Evolutionary conservation across 1,140 invertebrate genomes (phyloP).

Genomic region (Ctenoplectra terminalis): DNA sequence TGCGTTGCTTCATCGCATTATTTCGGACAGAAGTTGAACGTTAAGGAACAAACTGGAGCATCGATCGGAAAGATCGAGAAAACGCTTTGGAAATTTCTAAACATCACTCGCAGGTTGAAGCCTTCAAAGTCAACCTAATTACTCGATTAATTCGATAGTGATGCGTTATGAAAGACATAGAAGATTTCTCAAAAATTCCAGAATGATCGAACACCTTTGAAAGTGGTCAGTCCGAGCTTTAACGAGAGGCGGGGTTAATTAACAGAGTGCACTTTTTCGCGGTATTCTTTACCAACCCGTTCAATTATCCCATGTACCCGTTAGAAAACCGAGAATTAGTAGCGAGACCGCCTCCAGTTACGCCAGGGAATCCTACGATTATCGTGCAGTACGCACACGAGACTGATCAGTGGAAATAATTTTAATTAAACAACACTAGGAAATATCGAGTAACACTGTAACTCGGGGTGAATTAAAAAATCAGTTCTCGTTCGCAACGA

Average conservation of each 20-base stretch:
- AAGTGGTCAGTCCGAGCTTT: background rate
- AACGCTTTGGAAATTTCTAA: background rate
- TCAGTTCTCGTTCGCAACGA: no score
- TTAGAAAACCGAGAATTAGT: slow-evolving; percentile 2
- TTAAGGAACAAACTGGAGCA: background rate
- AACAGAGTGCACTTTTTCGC: slow-evolving; percentile 16
- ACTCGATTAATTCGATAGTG: no score
- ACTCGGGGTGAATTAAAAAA: no score
- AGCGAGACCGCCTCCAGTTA: background rate
- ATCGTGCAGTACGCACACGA: no score
- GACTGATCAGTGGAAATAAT: background rate
- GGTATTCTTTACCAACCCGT: background rate
- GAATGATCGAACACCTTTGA: slow-evolving; percentile 2
- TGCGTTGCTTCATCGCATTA: slow-evolving; percentile 18
- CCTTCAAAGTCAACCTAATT: background rate
- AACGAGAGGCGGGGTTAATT: slow-evolving; percentile 10
- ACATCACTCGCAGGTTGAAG: background rate
- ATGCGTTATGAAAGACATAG: background rate
- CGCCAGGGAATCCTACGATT: background rate
- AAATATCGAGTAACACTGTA: no score
- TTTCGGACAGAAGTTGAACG: background rate
- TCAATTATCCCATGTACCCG: slow-evolving; percentile 14
- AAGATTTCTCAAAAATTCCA: background rate
- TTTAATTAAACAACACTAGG: background rate
- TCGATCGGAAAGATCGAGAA: background rate